Conservation (phyloP, 1,140 invertebrate genomes). For the Metopolophium dirhodum region DNA sequence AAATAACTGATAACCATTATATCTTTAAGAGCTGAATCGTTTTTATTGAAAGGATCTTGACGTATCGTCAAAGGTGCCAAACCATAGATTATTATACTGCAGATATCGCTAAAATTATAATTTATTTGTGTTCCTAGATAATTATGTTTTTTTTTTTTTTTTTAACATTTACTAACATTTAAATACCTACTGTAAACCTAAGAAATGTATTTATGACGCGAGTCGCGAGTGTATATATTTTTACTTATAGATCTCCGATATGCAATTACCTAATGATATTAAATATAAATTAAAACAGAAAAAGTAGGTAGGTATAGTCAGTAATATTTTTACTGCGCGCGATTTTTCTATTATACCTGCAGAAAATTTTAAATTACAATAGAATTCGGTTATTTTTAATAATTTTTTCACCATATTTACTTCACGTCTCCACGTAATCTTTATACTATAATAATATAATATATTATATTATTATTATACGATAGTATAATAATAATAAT, state of each 20-base stretch:
- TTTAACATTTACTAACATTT: not conserved
- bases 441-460: not conserved
- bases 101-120: not conserved
- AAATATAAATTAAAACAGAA: not conserved
- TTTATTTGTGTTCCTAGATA: not conserved
- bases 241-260: not conserved
- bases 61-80: not conserved
- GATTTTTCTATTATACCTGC: not conserved
- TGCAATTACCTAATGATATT: not conserved
- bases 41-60: not conserved
- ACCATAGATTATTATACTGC: not conserved
- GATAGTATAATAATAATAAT: not conserved
- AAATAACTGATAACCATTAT: not conserved
- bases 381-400: not conserved
- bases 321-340: not conserved
- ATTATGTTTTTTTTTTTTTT: not conserved
- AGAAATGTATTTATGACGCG: not conserved
- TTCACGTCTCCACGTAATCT: not conserved
- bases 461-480: not conserved
- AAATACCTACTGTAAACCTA: not conserved
- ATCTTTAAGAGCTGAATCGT: not conserved
- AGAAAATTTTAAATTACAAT: not conserved
- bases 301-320: not conserved
- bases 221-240: too few relatives aligned
- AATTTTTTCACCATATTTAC: not conserved